phyloP scores from a whole-genome alignment of 37 sponge, comb jelly and placozoan genomes.

The Diacarnus erythraeanus region DNA sequence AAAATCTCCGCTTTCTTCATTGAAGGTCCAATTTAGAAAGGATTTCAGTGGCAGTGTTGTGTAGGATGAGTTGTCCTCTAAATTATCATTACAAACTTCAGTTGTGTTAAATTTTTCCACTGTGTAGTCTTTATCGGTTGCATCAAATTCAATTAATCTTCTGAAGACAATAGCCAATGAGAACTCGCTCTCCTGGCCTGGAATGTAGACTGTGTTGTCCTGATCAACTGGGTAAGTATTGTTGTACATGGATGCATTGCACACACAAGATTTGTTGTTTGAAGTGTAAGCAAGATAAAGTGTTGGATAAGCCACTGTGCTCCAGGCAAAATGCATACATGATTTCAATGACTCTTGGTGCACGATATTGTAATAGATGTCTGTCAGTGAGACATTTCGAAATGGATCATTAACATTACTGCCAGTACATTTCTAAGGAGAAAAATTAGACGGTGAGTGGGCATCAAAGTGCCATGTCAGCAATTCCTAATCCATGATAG shows the following conservation, averaged over 20 bases:
- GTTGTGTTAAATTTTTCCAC: neutral
- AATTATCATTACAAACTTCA: neutral
- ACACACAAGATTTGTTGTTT: neutral
- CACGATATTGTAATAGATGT: neutral
- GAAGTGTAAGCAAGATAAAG: slow-evolving; percentile 28
- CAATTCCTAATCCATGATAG: neutral
- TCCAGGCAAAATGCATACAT: slow-evolving; percentile 60
- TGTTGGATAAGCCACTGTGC: slow-evolving; percentile 33
- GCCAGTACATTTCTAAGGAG: neutral
- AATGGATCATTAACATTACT: neutral
- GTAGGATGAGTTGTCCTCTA: neutral
- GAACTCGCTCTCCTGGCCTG: slow-evolving; percentile 22
- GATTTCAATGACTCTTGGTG: neutral
- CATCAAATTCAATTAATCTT: slow-evolving; percentile 53
- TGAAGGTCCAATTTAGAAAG: slow-evolving; percentile 18
- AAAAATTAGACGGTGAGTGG: neutral
- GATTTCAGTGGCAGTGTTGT: neutral
- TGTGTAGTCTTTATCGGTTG: neutral
- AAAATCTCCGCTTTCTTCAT: neutral
- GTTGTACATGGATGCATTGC: slow-evolving; percentile 1
- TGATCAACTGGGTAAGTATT: slow-evolving; percentile 4
- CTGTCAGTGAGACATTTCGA: neutral
- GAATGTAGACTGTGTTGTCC: slow-evolving; percentile 28
- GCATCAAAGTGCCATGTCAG: neutral
- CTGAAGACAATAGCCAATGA: slow-evolving; percentile 56